A percentile compares a stretch with the other conserved stretches of the same genome.
Conservation (phyloP, 2,113 vertebrate species). For the Rhegmatorhina hoffmannsi region DNA sequence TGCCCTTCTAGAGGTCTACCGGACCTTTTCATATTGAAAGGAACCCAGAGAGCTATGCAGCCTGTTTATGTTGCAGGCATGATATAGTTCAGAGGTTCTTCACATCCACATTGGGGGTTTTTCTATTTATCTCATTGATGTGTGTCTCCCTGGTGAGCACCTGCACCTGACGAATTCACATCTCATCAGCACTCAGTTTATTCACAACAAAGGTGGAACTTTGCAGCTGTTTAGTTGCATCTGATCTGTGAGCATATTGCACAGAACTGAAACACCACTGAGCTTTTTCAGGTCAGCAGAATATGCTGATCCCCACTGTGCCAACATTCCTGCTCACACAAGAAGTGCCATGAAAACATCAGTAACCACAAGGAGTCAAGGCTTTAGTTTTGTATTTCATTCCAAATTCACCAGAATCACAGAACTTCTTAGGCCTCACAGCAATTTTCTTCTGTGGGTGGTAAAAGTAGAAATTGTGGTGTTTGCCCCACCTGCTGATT, state of each 20-base stretch:
- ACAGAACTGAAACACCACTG: neutral
- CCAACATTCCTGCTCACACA: neutral
- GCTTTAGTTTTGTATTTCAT: neutral
- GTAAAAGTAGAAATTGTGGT: slow-evolving; percentile 14
- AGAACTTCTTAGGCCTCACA: neutral
- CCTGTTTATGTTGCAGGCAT: neutral
- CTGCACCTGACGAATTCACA: neutral
- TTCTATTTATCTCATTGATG: neutral
- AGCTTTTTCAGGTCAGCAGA: neutral
- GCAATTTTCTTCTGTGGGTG: neutral
- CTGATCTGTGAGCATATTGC: neutral
- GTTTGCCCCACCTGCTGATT: slow-evolving; percentile 2
- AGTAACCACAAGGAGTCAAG: neutral
- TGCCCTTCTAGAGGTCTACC: neutral
- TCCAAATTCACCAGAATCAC: neutral
- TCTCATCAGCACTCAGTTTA: neutral
- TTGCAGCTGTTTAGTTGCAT: neutral
- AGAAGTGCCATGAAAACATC: neutral
- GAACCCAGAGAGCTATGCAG: neutral
- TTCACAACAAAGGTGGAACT: neutral
- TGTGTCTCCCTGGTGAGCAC: neutral
- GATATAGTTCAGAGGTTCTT: neutral
- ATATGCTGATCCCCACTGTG: neutral
- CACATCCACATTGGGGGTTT: neutral
- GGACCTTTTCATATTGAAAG: neutral